A percentile compares a stretch with the other conserved stretches of the same genome.
phyloP scores from a whole-genome alignment of 2,797 vertebrate genomes.

The Megaceryle alcyon region DNA sequence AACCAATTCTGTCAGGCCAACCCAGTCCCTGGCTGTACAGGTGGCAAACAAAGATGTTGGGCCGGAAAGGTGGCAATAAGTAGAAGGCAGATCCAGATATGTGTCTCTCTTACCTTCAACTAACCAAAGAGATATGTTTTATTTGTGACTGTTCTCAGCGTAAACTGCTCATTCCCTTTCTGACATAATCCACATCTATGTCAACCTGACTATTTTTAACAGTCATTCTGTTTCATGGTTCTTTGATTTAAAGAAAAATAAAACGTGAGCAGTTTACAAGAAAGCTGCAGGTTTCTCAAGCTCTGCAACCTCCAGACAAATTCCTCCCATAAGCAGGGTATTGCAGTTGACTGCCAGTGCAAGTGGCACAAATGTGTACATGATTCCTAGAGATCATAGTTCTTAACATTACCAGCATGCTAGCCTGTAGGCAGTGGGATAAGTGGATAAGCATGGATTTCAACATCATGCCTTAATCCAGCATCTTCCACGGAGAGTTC shows the following conservation, averaged over 20 bases:
- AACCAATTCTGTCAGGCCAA: not conserved
- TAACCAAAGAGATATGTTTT: not conserved
- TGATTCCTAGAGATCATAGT: not conserved
- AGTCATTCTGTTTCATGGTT: not conserved
- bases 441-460: not conserved
- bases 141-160: not conserved
- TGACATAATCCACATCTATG: not conserved
- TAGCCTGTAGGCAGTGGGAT: not conserved
- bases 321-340: not conserved
- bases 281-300: not conserved
- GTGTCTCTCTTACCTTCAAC: not conserved
- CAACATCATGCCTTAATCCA: not conserved
- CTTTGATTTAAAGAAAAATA: slow-evolving; percentile 24
- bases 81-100: not conserved
- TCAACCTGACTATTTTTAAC: not conserved
- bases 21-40: not conserved
- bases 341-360: not conserved
- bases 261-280: not conserved
- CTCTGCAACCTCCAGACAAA: not conserved
- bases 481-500: not conserved
- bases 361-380: fast-evolving
- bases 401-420: not conserved
- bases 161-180: not conserved
- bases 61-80: not conserved
- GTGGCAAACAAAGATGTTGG: not conserved